These are phyloP conservation scores for Sebastes glaucus DNA, from an alignment of 2,797 vertebrate genomes.

Conservation along the genomic window DNA sequence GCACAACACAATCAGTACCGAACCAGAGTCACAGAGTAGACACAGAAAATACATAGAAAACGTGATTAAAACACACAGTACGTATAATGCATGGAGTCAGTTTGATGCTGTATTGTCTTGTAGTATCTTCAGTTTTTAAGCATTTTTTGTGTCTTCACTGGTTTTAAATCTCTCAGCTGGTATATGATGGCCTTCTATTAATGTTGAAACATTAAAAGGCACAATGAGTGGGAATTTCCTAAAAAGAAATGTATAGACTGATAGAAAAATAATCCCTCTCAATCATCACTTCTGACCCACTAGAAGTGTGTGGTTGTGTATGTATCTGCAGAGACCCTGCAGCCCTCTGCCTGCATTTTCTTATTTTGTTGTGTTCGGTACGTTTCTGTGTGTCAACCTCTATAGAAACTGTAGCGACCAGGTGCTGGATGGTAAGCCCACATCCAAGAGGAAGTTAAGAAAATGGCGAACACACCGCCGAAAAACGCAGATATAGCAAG, in stretches of 20 bases:
- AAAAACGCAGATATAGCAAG: no score
- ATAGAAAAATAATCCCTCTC: no score
- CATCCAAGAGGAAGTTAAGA: neutral
- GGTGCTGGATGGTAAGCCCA: neutral
- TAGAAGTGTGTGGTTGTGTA: neutral
- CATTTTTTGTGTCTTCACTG: no score
- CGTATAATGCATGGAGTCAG: no score
- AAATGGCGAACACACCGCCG: neutral
- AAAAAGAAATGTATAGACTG: no score
- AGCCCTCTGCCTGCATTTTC: neutral
- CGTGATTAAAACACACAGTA: neutral
- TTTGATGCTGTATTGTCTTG: neutral
- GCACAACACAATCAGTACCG: slow-evolving; percentile 9
- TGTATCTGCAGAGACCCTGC: neutral
- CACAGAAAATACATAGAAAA: neutral
- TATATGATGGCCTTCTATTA: no score
- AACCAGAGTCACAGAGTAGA: neutral
- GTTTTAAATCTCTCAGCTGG: no score
- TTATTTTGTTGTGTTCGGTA: neutral
- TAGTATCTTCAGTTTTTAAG: neutral
- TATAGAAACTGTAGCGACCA: neutral
- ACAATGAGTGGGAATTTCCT: no score
- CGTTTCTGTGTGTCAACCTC: neutral
- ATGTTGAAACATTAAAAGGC: neutral
- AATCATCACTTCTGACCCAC: neutral